Base-by-base conservation (phyloP, 92 coral and sea anemone genomes). In the Umimayanthus kanabou region DNA sequence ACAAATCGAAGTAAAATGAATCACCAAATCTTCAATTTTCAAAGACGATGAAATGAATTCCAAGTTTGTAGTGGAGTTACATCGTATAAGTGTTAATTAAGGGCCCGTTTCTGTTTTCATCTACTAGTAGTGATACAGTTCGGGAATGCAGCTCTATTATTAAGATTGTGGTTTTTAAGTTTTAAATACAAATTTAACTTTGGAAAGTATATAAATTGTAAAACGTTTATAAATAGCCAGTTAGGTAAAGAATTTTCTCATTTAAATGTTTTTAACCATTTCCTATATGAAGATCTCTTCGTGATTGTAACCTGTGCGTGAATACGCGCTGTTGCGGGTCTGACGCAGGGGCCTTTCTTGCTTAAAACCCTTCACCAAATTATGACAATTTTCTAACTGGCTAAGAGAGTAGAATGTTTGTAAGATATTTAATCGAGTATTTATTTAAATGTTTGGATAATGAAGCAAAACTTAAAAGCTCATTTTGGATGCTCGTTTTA, bases 401-500 rank as follows among this genome's bases (percentile, higher is more conserved):
- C 25, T 13, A 83, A 83, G 47, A 74, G 42, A 43, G 70, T 14
- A 70, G 53, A 28, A n/a, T 67, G 29, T 45, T 67, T 83, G 77
- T 83, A 83, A 66, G 86, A 69, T 83, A 83, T 83, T 83, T 83
- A 83, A 83, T 83, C 43, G 74, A 71, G 43, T 83, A 83, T 83
- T 83, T 83, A 83, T 83, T 83, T 43, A 25, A 69, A 28, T 25
- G 64, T 25, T 69, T 45, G 26, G 26, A 67, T 39, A 82, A 67
- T 61, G 25, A 69, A 66, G 23, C 15, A 42, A 50, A n/a, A 18
- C 61, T 57, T 82, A 70, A 33, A 33, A 64, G 61, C 58, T 11
- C 25, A 18, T 49, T 45, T 69, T 39, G 45, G 45, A 40, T 28
- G 33, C 8, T 39, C 26, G 14, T 22, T 61, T 61, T 18, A 20